phyloP scores from a whole-genome alignment of 30 jellyfish, hydroid and myxozoan species.

The Nemopilema nomurai region DNA sequence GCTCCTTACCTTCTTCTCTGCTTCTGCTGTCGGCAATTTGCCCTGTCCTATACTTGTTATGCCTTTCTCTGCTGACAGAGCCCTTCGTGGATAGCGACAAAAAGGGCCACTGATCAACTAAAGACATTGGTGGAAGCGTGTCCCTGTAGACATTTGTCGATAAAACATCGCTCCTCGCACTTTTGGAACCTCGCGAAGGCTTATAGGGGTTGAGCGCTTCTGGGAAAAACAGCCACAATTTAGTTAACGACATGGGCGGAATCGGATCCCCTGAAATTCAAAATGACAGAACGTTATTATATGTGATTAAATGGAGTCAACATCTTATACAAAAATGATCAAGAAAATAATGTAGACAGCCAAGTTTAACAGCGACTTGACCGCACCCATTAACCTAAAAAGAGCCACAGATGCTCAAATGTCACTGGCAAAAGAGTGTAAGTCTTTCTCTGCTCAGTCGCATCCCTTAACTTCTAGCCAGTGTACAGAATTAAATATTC shows the following conservation, averaged over 20 bases:
- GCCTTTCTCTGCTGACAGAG: background rate
- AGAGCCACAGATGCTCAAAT: no score
- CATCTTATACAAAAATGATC: no score
- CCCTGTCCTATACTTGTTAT: no score
- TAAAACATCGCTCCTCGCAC: background rate
- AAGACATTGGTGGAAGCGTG: background rate
- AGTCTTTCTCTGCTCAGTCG: no score
- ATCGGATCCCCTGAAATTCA: constrained; percentile 24
- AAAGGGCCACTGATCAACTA: constrained; percentile 1
- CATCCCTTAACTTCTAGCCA: no score
- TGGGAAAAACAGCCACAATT: constrained; percentile 44
- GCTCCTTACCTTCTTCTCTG: background rate
- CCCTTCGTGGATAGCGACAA: background rate
- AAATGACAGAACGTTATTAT: background rate
- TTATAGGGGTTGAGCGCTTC: constrained; percentile 14
- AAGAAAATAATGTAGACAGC: no score
- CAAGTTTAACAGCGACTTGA: no score
- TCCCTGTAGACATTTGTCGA: background rate
- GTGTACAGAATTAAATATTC: no score
- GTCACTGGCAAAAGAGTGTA: no score
- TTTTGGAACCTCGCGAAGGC: background rate
- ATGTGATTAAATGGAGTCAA: no score
- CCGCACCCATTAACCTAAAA: no score
- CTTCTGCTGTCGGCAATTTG: background rate
- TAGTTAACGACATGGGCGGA: constrained; percentile 46